Evolutionary conservation across 1,140 invertebrate species (phyloP).

Genomic region (Calosoma granatense): DNA sequence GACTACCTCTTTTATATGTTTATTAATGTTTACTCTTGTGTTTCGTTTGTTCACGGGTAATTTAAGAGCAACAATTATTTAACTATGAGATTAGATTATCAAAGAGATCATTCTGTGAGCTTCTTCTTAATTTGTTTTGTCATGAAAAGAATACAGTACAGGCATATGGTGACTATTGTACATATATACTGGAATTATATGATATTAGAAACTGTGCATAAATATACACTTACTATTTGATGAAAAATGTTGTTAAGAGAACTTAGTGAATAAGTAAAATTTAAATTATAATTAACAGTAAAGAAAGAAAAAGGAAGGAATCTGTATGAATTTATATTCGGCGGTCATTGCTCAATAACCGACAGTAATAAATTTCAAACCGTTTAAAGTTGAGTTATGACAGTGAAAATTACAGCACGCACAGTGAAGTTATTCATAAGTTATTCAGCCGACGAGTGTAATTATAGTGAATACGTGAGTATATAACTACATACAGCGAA

Average conservation of each 20-base stretch:
- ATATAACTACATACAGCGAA: background rate
- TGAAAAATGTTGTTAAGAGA: background rate
- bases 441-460: conserved; percentile 7
- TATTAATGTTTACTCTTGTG: background rate
- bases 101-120: background rate
- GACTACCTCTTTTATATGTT: background rate
- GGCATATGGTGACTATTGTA: too few species aligned
- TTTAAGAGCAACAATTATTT: background rate
- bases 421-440: background rate
- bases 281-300: background rate
- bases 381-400: conserved; percentile 8
- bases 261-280: background rate
- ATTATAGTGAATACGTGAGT: conserved; percentile 1
- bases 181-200: background rate
- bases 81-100: background rate
- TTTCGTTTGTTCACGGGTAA: background rate
- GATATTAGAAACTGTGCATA: background rate
- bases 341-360: background rate
- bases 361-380: conserved; percentile 5
- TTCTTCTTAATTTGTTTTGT: too few species aligned
- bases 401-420: conserved; percentile 7
- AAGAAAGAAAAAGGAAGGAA: background rate
- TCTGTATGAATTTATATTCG: background rate
- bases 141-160: too few species aligned
- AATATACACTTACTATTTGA: background rate